phyloP scores from a whole-genome alignment of 2,113 vertebrate genomes.

The Taxidea taxus region DNA sequence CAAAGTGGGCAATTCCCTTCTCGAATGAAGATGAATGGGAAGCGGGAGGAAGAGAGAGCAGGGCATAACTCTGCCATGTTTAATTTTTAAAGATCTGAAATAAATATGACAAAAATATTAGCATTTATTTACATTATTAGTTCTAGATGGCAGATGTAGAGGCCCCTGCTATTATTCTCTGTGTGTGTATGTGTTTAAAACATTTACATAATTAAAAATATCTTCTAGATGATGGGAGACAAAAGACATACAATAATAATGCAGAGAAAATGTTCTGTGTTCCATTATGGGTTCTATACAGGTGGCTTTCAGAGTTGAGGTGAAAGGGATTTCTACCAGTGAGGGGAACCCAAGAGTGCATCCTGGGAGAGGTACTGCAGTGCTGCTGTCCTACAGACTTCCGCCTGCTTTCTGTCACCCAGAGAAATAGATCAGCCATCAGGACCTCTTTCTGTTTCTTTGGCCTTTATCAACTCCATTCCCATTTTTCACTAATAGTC shows the following conservation, averaged over 20 bases:
- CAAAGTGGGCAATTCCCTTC: neutral
- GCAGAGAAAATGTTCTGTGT: neutral
- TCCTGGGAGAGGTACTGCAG: neutral
- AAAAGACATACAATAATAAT: neutral
- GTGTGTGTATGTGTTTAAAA: neutral
- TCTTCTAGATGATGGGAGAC: neutral
- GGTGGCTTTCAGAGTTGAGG: neutral
- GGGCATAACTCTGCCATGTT: neutral
- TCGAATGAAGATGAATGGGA: neutral
- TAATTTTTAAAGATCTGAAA: neutral
- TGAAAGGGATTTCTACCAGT: neutral
- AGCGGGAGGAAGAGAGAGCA: neutral
- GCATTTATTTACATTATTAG: neutral
- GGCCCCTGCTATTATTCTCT: neutral
- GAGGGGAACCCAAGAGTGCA: neutral
- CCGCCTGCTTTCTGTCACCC: rapidly evolving
- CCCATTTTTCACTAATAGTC: neutral
- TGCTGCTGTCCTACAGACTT: rapidly evolving
- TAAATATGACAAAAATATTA: neutral
- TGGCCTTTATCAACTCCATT: neutral
- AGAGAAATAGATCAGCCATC: neutral
- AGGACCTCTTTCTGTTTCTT: neutral
- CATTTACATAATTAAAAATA: neutral
- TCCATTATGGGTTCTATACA: neutral
- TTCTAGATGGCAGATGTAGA: neutral